These are phyloP conservation scores for Aphaenogaster floridana DNA, from an alignment of 1,140 invertebrate species.

Conservation along the genomic window DNA sequence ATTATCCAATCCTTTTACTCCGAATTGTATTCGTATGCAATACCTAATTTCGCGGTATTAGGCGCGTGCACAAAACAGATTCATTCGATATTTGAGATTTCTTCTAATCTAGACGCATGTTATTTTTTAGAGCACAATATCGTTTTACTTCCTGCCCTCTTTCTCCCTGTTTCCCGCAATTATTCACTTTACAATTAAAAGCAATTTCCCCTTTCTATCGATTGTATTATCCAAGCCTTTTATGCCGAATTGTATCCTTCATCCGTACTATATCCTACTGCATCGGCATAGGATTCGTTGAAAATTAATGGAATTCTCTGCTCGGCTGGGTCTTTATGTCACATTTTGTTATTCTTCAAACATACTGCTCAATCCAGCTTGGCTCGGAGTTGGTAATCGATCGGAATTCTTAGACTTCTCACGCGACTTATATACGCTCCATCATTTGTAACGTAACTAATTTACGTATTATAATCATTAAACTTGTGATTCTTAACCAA, in stretches of 20 bases:
- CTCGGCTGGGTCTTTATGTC: neutral
- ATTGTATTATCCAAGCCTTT: neutral
- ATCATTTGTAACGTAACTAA: neutral
- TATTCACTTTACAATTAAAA: neutral
- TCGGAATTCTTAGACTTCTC: slow-evolving; percentile 18
- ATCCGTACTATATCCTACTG: neutral
- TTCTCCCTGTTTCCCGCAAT: neutral
- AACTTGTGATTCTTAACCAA: neutral
- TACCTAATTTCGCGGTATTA: no score
- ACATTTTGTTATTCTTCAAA: neutral
- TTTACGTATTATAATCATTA: slow-evolving; percentile 26
- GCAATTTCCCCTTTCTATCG: neutral
- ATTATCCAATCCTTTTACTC: neutral
- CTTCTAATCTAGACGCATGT: neutral
- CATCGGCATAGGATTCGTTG: neutral
- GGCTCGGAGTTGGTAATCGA: slow-evolving; percentile 8
- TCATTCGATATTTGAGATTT: neutral
- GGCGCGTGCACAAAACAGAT: neutral
- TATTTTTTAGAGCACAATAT: neutral
- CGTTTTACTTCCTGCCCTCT: neutral
- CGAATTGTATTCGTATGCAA: neutral
- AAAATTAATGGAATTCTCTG: neutral
- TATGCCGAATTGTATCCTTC: neutral
- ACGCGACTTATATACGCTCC: slow-evolving; percentile 5
- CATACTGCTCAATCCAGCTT: neutral